Base-by-base conservation (phyloP, 2,888 invertebrate species). In the Rotaria socialis region DNA sequence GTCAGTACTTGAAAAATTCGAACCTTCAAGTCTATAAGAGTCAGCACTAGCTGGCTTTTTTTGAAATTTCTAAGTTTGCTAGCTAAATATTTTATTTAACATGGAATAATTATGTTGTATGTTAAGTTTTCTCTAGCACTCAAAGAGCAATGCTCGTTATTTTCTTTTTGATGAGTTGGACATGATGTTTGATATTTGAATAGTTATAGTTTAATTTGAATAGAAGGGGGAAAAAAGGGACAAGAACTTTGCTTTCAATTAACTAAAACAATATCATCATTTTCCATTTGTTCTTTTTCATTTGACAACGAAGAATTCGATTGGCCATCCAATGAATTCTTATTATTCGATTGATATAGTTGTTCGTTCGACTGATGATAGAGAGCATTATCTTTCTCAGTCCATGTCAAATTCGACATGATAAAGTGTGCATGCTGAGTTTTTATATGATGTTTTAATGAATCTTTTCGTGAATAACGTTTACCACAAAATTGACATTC, bases 371-470 rank as follows among this genome's bases (percentile, higher is more conserved):
- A 60, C 14, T 14, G 67, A 27, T 67, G 67, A 35, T 67, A 67
- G 11, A 67, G 16, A 16, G 67, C 16, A 35, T 35, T 67, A 67
- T 67, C 35, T 7, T 19, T 67, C 16, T 67, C 19, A 0, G 19
- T 67, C 35, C 27, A 35, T 35, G 35, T 35, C 7, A 11, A 35
- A 67, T 35, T 35, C 2, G 67, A 35, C 35, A 35, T 67, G 2
- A 35, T 19, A 35, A 67, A 27, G 24, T 80, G 47, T n/a, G 24
- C 22, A 41, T 84, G 84, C 47, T 84, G 55, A 24, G 55, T 84
- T 84, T 84, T 84, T n/a, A 84, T 84, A 55, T 84, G 84, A 84
- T 84, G 55, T 56, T 84, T 84, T 19, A 84, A 47, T 8, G 43
- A 47, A 55, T 84, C 84, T 84, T 84, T 84, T 52, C 84, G 27